Percentiles rank a stretch among this genome's conserved stretches.
Conservation (phyloP, 2,888 invertebrate species). For the Stenoptilia bipunctidactyla region DNA sequence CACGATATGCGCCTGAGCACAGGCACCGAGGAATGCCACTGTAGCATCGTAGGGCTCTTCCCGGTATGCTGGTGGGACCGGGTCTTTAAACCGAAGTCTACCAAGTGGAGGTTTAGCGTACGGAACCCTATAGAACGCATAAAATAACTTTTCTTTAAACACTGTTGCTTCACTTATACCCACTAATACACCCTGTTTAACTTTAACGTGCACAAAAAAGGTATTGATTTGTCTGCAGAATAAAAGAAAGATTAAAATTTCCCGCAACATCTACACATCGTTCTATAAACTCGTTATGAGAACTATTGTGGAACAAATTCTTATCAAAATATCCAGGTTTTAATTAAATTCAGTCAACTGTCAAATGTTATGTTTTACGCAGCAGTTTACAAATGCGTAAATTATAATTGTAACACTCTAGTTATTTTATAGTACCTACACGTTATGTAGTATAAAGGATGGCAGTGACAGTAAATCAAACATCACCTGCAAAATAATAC, state of each 20-base stretch:
- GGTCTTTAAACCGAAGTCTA: conserved; percentile 47
- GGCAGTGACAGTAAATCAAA: no score
- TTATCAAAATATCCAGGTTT: neutral
- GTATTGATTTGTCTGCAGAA: conserved; percentile 16
- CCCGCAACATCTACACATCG: conserved; percentile 21
- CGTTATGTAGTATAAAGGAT: no score
- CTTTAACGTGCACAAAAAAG: conserved; percentile 31
- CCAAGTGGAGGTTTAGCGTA: conserved; percentile 46
- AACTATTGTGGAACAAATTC: no score
- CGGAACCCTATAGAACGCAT: conserved; percentile 52
- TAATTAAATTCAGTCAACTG: conserved; percentile 25
- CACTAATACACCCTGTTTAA: conserved; percentile 37
- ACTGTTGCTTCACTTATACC: conserved; percentile 34
- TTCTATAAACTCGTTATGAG: conserved; percentile 1
- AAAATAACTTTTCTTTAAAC: conserved; percentile 33
- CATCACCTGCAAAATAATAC: no score
- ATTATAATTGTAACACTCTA: neutral
- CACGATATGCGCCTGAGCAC: conserved; percentile 73
- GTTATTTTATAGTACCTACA: no score
- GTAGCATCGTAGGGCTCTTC: conserved; percentile 68
- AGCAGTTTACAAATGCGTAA: conserved; percentile 3
- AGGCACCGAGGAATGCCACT: conserved; percentile 55
- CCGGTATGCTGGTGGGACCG: conserved; percentile 46
- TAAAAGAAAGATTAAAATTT: conserved; percentile 9
- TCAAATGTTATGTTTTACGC: conserved; percentile 25